Percentiles rank a stretch among this genome's conserved stretches.
These are phyloP conservation scores for Didymodactylos carnosus DNA, from an alignment of 2,888 invertebrate genomes.

Conservation along the genomic window DNA sequence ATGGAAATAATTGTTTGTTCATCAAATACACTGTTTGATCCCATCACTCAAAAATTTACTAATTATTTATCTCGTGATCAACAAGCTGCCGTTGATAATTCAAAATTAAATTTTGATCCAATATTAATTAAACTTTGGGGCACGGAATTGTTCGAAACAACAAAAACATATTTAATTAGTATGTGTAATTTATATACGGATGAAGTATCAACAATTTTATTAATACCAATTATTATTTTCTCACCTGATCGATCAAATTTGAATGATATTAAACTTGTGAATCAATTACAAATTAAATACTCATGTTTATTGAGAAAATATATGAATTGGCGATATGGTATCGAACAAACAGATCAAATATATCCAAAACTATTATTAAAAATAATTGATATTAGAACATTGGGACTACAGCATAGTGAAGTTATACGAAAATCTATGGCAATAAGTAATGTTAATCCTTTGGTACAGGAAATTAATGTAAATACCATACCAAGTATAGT, in stretches of 20 bases:
- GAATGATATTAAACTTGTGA: background rate
- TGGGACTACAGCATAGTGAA: background rate
- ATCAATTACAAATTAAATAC: background rate
- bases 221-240: conserved; percentile 5
- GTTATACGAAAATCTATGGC: background rate
- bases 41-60: background rate
- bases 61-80: conserved; percentile 5
- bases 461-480: background rate
- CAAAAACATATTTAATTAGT: background rate
- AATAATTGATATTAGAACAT: background rate
- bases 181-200: conserved; percentile 3
- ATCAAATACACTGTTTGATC: conserved; percentile 9
- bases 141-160: conserved; percentile 1
- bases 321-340: conserved; percentile 8
- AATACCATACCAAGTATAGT: too few species aligned
- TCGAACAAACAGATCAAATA: background rate
- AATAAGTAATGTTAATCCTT: background rate
- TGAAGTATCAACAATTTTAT: conserved; percentile 1
- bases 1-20: conserved; percentile 11
- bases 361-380: conserved; percentile 6
- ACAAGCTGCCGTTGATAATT: background rate
- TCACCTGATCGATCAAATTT: conserved; percentile 8
- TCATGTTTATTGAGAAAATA: conserved; percentile 1
- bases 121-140: conserved; percentile 3
- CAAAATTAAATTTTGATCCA: conserved; percentile 2